phyloP scores from a whole-genome alignment of 2,797 vertebrate genomes.

The Glossophaga mutica region DNA sequence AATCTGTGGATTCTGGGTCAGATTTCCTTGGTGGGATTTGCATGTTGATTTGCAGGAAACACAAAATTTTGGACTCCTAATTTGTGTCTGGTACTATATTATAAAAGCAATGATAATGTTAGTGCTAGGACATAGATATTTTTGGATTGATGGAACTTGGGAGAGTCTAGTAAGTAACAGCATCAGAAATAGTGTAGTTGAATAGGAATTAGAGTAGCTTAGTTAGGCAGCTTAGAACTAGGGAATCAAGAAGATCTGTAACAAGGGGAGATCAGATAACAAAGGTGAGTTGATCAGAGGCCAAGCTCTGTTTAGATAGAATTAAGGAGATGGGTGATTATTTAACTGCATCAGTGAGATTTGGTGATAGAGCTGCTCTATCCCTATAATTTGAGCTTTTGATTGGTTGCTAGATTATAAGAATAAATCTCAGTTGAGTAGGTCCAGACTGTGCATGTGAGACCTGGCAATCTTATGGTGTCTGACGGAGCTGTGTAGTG shows the following conservation, averaged over 20 bases:
- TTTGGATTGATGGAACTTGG: background rate
- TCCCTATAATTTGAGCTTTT: background rate
- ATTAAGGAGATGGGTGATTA: background rate
- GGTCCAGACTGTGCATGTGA: conserved; percentile 38
- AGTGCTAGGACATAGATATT: background rate
- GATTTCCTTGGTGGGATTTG: conserved; percentile 1
- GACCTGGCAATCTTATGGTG: conserved; percentile 50
- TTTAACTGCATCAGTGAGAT: background rate
- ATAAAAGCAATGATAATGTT: background rate
- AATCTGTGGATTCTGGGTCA: background rate
- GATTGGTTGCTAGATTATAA: background rate
- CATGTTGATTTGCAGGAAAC: conserved; percentile 2
- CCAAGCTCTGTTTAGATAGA: background rate
- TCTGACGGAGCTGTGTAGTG: conserved; percentile 46
- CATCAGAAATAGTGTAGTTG: background rate
- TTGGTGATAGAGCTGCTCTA: background rate
- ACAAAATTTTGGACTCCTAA: background rate
- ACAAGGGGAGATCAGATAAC: background rate
- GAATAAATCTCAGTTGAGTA: conserved; percentile 35
- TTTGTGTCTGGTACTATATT: background rate
- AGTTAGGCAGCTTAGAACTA: background rate
- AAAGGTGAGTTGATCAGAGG: background rate
- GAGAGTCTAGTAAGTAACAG: background rate
- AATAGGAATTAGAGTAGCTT: background rate
- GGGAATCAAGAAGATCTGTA: background rate